Evolutionary conservation across 1,140 invertebrate species (phyloP).

Genomic region (Aleiodes sp.): DNA sequence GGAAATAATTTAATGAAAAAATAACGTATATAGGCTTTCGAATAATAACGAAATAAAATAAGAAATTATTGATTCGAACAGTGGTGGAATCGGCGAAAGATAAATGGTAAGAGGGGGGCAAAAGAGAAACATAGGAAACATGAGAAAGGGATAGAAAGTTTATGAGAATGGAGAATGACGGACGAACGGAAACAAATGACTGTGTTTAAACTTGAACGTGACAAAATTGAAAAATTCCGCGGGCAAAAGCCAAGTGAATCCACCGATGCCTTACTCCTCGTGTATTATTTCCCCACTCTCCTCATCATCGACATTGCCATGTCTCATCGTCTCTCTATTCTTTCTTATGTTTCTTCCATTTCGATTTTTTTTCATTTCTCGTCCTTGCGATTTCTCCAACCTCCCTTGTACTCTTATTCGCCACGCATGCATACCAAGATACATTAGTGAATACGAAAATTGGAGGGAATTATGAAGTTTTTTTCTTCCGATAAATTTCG

Average conservation of each 20-base stretch:
- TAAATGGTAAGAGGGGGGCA: conserved; percentile 28
- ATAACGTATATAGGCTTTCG: too few species aligned
- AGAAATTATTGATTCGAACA: conserved; percentile 20
- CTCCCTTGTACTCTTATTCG: conserved; percentile 25
- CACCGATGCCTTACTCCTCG: background rate
- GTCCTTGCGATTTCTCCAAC: too few species aligned
- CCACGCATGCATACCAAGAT: conserved; percentile 9
- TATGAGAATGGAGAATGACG: conserved; percentile 16
- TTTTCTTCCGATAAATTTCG: conserved; percentile 4
- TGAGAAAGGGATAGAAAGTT: background rate
- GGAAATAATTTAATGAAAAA: background rate
- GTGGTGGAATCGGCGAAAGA: conserved; percentile 30
- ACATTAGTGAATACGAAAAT: background rate
- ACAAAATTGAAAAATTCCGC: conserved; percentile 65
- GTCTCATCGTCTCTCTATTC: background rate
- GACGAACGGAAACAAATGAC: conserved; percentile 57
- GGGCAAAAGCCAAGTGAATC: conserved; percentile 19
- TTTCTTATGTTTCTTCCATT: conserved; percentile 15
- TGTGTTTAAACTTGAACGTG: conserved; percentile 67
- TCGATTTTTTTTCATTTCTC: conserved; percentile 15
- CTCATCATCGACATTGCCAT: background rate
- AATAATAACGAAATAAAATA: background rate
- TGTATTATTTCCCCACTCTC: background rate
- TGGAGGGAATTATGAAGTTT: background rate
- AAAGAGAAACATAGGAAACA: conserved; percentile 4